Evolutionary conservation across 1,140 invertebrate genomes (phyloP).

Genomic region (Berghia stephanieae): DNA sequence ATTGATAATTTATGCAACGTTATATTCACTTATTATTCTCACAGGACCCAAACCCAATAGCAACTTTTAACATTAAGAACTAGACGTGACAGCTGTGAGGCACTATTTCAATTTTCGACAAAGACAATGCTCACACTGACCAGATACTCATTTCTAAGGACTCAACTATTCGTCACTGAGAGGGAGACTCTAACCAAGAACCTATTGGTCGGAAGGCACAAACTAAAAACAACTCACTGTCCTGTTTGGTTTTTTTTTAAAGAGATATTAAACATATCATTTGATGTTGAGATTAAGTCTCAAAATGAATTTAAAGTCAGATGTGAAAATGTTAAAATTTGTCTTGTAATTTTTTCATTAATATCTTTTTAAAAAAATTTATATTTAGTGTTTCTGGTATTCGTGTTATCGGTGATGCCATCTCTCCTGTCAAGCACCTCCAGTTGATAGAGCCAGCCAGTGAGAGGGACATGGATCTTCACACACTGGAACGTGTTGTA

Average conservation of each 20-base stretch:
- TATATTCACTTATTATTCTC: too few species aligned
- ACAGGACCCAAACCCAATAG: too few species aligned
- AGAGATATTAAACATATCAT: not conserved
- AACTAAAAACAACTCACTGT: too few species aligned
- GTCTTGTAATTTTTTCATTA: not conserved
- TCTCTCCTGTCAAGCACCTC: slow-evolving; percentile 85
- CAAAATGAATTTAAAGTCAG: not conserved
- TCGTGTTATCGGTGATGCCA: slow-evolving; percentile 71
- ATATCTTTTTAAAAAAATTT: slow-evolving; percentile 26
- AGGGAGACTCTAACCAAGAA: too few species aligned
- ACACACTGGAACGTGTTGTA: slow-evolving; percentile 73
- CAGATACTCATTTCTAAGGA: too few species aligned
- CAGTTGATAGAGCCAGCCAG: slow-evolving; percentile 72
- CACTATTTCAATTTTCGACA: too few species aligned
- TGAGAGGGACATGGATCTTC: slow-evolving; percentile 68
- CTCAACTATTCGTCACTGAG: too few species aligned
- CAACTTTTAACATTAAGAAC: too few species aligned
- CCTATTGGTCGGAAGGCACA: too few species aligned
- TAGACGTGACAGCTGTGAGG: too few species aligned
- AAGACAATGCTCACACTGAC: too few species aligned
- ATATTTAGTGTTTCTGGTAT: slow-evolving; percentile 68
- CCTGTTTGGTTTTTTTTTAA: not conserved
- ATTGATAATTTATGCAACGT: too few species aligned
- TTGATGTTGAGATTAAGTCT: not conserved
- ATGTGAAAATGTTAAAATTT: not conserved